phyloP scores from a whole-genome alignment of 2,888 invertebrate genomes.

The Tipula unca region DNA sequence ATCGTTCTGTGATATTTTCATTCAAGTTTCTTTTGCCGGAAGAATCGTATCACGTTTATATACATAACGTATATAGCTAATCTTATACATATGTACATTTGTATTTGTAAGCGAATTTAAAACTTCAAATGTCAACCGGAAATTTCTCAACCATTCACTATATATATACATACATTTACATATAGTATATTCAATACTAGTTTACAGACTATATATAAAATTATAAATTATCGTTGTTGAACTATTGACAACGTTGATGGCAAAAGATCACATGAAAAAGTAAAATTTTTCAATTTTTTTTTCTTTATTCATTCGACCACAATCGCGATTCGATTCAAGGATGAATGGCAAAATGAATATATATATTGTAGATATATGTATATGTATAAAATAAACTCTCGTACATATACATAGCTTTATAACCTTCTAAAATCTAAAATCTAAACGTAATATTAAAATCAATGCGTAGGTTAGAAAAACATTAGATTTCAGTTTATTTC shows the following conservation, averaged over 20 bases:
- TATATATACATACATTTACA: not conserved
- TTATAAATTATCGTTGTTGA: not conserved
- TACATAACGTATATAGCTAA: not conserved
- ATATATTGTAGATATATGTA: too few species aligned
- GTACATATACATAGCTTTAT: not conserved
- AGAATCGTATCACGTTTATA: not conserved
- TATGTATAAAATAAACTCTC: too few species aligned
- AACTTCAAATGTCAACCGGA: not conserved
- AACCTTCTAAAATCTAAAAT: slow-evolving; percentile 3
- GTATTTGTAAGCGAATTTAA: not conserved
- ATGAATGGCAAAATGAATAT: not conserved
- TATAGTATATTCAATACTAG: too few species aligned
- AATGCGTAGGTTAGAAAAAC: not conserved
- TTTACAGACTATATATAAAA: not conserved
- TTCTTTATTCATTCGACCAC: not conserved
- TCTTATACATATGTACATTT: too few species aligned
- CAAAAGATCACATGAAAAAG: not conserved
- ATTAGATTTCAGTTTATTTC: not conserved
- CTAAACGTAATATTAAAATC: not conserved
- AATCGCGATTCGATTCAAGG: not conserved
- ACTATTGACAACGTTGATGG: not conserved
- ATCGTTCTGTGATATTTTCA: not conserved
- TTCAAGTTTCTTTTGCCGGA: not conserved
- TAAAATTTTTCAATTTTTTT: not conserved
- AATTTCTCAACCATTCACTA: not conserved